These are phyloP conservation scores for Cololabis saira DNA, from an alignment of 2,113 vertebrate species.

Conservation along the genomic window DNA sequence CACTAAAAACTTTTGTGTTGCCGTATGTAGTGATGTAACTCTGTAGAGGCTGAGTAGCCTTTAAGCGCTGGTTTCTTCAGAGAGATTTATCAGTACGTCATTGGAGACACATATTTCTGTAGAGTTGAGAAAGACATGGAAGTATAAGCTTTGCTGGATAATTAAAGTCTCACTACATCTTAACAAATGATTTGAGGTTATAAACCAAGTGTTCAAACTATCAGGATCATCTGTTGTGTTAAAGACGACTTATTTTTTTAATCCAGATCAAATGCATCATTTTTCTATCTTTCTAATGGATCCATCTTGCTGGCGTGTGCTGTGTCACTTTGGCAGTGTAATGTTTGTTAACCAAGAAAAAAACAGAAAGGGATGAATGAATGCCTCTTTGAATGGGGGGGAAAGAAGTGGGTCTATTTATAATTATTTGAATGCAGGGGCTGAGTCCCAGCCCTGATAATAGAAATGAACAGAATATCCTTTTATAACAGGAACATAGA, in stretches of 20 bases:
- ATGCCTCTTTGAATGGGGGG: constrained; percentile 12
- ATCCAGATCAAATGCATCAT: not conserved
- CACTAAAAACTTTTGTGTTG: constrained; percentile 42
- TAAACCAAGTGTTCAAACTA: not conserved
- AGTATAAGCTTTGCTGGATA: not conserved
- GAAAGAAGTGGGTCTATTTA: constrained; percentile 38
- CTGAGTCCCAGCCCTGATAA: constrained; percentile 35
- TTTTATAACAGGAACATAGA: constrained; percentile 20
- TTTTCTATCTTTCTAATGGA: constrained; percentile 4
- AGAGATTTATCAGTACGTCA: not conserved
- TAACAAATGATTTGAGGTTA: not conserved
- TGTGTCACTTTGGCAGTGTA: constrained; percentile 21
- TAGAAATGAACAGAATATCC: constrained; percentile 34
- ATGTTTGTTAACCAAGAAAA: constrained; percentile 3
- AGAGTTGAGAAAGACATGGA: not conserved
- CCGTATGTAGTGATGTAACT: constrained; percentile 17
- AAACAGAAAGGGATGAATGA: constrained; percentile 29
- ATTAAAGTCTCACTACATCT: not conserved
- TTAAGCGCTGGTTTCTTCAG: not conserved
- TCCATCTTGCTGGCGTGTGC: constrained; percentile 1
- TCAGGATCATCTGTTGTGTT: constrained; percentile 2
- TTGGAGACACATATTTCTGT: not conserved
- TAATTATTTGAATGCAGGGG: constrained; percentile 38
- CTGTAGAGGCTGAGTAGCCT: too few species aligned
- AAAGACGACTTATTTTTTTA: not conserved